phyloP scores from a whole-genome alignment of 1,140 invertebrate genomes.

The Nilaparvata lugens region DNA sequence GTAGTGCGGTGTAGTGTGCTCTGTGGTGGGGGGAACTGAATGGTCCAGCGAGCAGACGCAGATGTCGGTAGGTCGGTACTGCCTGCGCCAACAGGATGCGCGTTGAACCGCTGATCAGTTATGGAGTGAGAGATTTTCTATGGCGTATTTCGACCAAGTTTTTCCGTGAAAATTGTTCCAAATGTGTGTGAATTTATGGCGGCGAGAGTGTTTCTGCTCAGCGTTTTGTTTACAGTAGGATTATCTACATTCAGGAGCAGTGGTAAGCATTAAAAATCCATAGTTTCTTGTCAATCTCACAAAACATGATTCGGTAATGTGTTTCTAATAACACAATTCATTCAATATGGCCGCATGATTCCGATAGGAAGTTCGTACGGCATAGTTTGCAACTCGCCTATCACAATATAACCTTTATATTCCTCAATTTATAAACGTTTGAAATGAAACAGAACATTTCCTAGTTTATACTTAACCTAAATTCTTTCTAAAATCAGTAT shows the following conservation, averaged over 20 bases:
- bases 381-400: background rate
- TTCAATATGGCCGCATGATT: slow-evolving; percentile 21
- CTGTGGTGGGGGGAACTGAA: background rate
- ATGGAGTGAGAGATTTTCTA: slow-evolving; percentile 17
- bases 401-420: background rate
- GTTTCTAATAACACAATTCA: slow-evolving; percentile 10
- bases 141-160: slow-evolving; percentile 26
- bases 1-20: background rate
- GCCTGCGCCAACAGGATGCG: slow-evolving; percentile 19
- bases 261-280: slow-evolving; percentile 21
- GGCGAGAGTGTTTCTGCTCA: slow-evolving; percentile 29
- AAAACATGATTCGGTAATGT: slow-evolving; percentile 18
- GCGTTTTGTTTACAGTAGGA: slow-evolving; percentile 29
- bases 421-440: background rate
- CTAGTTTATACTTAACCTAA: background rate
- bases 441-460: background rate
- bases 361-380: background rate
- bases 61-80: slow-evolving; percentile 17
- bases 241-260: slow-evolving; percentile 21
- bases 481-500: background rate
- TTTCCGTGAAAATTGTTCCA: slow-evolving; percentile 26
- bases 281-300: slow-evolving; percentile 12
- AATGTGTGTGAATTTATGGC: slow-evolving; percentile 33
- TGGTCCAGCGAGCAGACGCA: slow-evolving; percentile 3
- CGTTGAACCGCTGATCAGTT: slow-evolving; percentile 7